A percentile compares a stretch with the other conserved stretches of the same genome.
phyloP scores from a whole-genome alignment of 2,113 vertebrate species.

The Saccopteryx bilineata region DNA sequence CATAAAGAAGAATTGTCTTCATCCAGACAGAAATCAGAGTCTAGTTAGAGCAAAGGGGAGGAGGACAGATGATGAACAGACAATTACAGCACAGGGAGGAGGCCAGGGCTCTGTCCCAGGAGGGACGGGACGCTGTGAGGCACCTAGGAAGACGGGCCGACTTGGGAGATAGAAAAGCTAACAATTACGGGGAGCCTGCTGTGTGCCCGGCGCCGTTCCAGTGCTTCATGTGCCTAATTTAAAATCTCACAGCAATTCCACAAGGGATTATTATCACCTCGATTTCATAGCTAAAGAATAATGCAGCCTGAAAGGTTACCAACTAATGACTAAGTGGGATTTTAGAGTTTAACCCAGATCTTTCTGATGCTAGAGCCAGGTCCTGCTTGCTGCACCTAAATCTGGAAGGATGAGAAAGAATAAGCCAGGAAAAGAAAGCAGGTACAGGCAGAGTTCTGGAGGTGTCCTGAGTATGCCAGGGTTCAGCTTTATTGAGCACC shows the following conservation, averaged over 20 bases:
- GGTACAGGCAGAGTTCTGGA: fast-evolving
- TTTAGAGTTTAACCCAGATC: constrained; percentile 37
- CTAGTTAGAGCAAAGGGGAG: neutral
- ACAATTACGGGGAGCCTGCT: neutral
- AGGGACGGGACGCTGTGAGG: neutral
- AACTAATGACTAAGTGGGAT: neutral
- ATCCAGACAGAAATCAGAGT: neutral
- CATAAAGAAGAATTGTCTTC: neutral
- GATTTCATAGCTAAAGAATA: constrained; percentile 24
- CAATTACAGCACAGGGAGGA: neutral
- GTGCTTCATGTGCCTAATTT: neutral
- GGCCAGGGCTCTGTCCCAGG: neutral
- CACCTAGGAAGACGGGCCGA: neutral
- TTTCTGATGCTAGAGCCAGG: neutral
- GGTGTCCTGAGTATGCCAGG: neutral
- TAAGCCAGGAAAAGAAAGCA: neutral
- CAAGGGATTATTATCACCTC: constrained; percentile 40
- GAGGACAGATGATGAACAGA: neutral
- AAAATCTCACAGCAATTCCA: neutral
- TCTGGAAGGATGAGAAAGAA: neutral
- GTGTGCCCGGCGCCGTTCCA: neutral
- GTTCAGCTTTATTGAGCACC: neutral
- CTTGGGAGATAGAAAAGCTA: neutral
- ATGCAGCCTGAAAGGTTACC: neutral
- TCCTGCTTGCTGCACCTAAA: neutral